phyloP scores from a whole-genome alignment of 1,140 invertebrate genomes.

The Aphaenogaster rudis region DNA sequence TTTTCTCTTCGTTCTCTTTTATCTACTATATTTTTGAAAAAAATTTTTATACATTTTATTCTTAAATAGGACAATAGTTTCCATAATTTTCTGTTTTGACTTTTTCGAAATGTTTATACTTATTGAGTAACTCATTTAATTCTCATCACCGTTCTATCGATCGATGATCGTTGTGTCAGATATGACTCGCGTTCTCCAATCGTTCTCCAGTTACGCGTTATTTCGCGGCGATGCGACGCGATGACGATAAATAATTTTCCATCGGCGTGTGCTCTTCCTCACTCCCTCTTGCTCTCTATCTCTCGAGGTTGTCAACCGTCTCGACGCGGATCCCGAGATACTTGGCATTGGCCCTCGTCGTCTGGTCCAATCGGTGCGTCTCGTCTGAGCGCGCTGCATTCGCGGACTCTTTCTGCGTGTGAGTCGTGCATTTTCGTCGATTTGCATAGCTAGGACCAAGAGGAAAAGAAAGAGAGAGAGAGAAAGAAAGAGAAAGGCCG shows the following conservation, averaged over 20 bases:
- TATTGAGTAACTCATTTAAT: neutral
- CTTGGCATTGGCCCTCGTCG: conserved; percentile 73
- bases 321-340: conserved; percentile 43
- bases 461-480: neutral
- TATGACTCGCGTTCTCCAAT: neutral
- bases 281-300: neutral
- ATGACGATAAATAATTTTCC: conserved; percentile 12
- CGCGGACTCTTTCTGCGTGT: conserved; percentile 8
- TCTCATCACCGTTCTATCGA: neutral
- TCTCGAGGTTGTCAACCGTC: conserved; percentile 67
- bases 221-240: neutral
- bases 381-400: conserved; percentile 38
- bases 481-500: conserved; percentile 68
- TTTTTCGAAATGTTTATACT: neutral
- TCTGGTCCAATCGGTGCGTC: conserved; percentile 61
- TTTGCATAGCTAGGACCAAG: conserved; percentile 70
- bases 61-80: neutral
- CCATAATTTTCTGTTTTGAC: neutral
- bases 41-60: conserved; percentile 8
- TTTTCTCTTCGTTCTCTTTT: neutral
- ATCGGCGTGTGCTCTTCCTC: conserved; percentile 24
- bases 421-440: conserved; percentile 65
- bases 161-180: neutral
- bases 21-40: neutral
- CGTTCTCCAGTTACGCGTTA: neutral